Evolutionary conservation across 1,140 invertebrate genomes (phyloP).

Genomic region (Spodoptera frugiperda): DNA sequence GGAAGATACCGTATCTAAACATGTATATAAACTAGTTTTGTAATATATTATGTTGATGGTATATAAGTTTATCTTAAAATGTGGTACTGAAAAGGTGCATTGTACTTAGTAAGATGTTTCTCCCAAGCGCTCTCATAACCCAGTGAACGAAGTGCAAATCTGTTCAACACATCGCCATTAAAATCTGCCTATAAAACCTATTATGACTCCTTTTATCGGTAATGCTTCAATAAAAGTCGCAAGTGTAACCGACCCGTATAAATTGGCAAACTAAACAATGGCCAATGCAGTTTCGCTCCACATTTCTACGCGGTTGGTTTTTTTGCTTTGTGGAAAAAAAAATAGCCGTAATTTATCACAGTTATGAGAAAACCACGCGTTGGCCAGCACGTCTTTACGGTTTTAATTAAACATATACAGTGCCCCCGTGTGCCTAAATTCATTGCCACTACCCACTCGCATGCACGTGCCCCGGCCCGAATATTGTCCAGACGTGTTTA

Average conservation of each 20-base stretch:
- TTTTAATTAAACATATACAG: conserved; percentile 75
- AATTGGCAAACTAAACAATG: conserved; percentile 85
- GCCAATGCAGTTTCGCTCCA: conserved; percentile 79
- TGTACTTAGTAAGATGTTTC: background rate
- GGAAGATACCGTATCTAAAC: too few species aligned
- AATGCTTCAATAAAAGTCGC: conserved; percentile 84
- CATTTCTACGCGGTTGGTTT: conserved; percentile 79
- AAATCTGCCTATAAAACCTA: conserved; percentile 82
- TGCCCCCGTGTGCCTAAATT: conserved; percentile 72
- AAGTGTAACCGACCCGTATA: conserved; percentile 85
- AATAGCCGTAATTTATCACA: conserved; percentile 79
- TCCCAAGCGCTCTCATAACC: conserved; percentile 48
- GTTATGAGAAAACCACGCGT: conserved; percentile 80
- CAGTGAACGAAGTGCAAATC: conserved; percentile 69
- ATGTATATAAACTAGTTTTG: too few species aligned
- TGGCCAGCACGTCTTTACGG: conserved; percentile 78
- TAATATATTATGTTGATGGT: background rate
- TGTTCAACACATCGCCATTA: conserved; percentile 76
- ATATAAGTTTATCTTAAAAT: background rate
- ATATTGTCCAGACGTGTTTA: conserved; percentile 69
- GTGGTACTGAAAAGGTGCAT: background rate
- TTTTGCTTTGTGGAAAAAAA: conserved; percentile 77
- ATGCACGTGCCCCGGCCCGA: conserved; percentile 57
- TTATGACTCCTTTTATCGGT: conserved; percentile 85
- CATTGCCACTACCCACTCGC: conserved; percentile 56